Conservation (phyloP, 2,113 vertebrate species). For the Ictalurus punctatus region DNA sequence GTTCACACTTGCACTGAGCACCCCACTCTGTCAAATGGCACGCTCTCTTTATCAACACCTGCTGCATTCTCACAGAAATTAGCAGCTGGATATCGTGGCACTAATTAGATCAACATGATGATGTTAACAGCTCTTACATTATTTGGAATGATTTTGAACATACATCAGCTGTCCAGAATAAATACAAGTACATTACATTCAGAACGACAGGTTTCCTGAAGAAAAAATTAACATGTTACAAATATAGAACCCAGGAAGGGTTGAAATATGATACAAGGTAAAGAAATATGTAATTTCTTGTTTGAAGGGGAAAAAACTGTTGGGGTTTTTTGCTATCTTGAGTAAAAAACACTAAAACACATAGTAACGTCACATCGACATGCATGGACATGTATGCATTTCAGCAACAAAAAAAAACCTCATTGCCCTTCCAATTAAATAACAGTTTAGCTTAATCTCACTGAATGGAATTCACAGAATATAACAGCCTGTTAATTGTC, state of each 20-base stretch:
- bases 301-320: background rate
- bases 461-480: background rate
- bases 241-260: background rate
- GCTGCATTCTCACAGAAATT: background rate
- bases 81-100: background rate
- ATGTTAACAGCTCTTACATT: background rate
- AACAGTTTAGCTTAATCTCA: background rate
- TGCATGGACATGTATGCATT: background rate
- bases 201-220: background rate
- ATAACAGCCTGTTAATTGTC: background rate
- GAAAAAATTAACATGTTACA: background rate
- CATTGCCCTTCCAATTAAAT: background rate
- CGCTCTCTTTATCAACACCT: background rate
- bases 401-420: background rate
- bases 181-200: background rate
- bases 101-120: conserved; percentile 4
- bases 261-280: background rate
- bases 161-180: background rate
- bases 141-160: no score
- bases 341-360: background rate
- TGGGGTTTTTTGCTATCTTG: background rate
- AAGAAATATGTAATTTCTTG: background rate
- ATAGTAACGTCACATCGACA: background rate
- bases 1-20: background rate
- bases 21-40: background rate